These are phyloP conservation scores for Coleophora deauratella DNA, from an alignment of 2,888 invertebrate species.

Conservation along the genomic window DNA sequence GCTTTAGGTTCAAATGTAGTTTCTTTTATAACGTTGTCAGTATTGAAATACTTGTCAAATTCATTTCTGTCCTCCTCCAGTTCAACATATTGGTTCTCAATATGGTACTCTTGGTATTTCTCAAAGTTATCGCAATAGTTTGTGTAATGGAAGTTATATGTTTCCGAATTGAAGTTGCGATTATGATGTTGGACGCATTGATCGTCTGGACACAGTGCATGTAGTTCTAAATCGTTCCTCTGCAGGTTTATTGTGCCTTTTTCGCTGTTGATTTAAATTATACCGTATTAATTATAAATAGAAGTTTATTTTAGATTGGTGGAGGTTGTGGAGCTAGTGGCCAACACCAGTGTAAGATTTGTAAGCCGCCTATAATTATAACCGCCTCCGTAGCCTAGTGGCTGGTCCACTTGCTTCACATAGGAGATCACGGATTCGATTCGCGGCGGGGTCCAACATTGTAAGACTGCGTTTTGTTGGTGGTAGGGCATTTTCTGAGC, in stretches of 20 bases:
- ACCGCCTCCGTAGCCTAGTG: too few species aligned
- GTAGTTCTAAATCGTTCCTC: constrained; percentile 33
- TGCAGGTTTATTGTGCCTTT: constrained; percentile 49
- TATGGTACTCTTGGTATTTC: constrained; percentile 8
- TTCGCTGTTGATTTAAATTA: constrained; percentile 39
- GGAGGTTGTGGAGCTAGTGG: too few species aligned
- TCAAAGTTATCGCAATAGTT: constrained; percentile 15
- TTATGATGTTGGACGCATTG: constrained; percentile 27
- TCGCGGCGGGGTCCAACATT: too few species aligned
- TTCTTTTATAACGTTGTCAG: neutral
- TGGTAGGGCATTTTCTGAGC: too few species aligned
- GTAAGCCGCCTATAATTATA: too few species aligned
- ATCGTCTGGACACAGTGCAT: constrained; percentile 43
- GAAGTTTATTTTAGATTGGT: too few species aligned
- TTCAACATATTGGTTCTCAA: constrained; percentile 24
- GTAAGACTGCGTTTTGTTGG: too few species aligned
- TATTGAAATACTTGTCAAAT: constrained; percentile 16
- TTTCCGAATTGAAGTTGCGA: constrained; percentile 18
- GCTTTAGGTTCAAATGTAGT: neutral
- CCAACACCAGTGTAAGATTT: too few species aligned
- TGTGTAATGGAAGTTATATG: constrained; percentile 19
- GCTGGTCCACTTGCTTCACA: too few species aligned
- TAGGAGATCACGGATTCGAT: too few species aligned
- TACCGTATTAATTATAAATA: too few species aligned
- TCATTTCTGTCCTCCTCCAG: constrained; percentile 22